A percentile compares a stretch with the other conserved stretches of the same genome.
These are phyloP conservation scores for Rhabdomys pumilio DNA, from an alignment of 2,797 vertebrate species.

Conservation along the genomic window DNA sequence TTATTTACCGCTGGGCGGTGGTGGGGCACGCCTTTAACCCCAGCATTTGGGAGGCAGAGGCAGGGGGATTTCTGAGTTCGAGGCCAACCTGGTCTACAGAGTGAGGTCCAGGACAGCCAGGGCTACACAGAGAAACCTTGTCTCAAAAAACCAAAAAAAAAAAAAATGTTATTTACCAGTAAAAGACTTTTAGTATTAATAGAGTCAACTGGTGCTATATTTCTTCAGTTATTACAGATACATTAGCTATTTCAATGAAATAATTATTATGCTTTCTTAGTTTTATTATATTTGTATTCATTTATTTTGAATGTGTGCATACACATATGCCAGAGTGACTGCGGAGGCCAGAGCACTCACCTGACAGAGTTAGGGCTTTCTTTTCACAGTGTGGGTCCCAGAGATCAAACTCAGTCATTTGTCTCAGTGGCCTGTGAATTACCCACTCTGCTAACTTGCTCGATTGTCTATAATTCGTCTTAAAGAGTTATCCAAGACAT, in stretches of 20 bases:
- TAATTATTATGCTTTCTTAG: background rate
- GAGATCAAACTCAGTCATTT: background rate
- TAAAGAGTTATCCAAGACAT: background rate
- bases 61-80: no score
- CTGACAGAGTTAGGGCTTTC: no score
- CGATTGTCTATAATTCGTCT: background rate
- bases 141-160: no score
- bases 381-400: no score
- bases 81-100: no score
- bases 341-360: background rate
- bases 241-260: background rate
- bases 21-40: no score
- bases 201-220: background rate
- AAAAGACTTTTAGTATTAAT: background rate
- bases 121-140: no score
- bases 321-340: background rate
- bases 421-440: background rate
- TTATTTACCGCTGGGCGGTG: background rate
- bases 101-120: no score
- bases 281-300: background rate
- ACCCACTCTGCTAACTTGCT: background rate
- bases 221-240: conserved; percentile 11
- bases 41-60: no score
- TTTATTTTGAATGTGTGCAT: background rate
- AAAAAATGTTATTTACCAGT: conserved; percentile 26